Percentiles rank a stretch among this genome's conserved stretches.
Conservation (phyloP, 1,140 invertebrate species). For the Drosophila truncata region DNA sequence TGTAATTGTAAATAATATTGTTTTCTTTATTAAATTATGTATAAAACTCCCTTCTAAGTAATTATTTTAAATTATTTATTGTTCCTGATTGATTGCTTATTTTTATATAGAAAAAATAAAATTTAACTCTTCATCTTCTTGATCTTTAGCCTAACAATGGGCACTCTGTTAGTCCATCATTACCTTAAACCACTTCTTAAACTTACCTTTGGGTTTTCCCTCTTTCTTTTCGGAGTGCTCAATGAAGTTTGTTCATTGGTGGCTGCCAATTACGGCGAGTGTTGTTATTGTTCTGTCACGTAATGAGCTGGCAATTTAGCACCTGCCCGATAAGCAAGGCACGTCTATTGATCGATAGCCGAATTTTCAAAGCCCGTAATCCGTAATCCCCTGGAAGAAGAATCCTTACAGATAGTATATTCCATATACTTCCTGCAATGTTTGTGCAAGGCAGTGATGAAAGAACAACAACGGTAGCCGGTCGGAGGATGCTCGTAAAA, state of each 20-base stretch:
- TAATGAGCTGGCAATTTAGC: constrained; percentile 78
- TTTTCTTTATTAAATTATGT: background rate
- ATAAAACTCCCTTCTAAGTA: background rate
- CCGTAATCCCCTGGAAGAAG: background rate
- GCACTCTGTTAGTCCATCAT: constrained; percentile 26
- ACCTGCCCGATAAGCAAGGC: constrained; percentile 60
- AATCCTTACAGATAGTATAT: background rate
- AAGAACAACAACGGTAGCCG: constrained; percentile 68
- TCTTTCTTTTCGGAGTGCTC: constrained; percentile 9
- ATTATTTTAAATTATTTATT: background rate
- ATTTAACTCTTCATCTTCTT: background rate
- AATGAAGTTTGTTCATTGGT: constrained; percentile 42
- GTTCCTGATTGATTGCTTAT: background rate
- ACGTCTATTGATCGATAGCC: constrained; percentile 58
- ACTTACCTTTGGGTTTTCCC: constrained; percentile 11
- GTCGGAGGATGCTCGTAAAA: constrained; percentile 43
- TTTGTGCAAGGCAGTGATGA: constrained; percentile 61
- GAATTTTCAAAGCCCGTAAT: constrained; percentile 1
- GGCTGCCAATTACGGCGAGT: constrained; percentile 50
- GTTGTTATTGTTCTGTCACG: constrained; percentile 71
- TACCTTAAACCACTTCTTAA: background rate
- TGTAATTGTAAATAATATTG: background rate
- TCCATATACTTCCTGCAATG: constrained; percentile 27
- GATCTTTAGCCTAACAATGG: constrained; percentile 5
- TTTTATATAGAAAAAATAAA: too few relatives aligned